Evolutionary conservation across 1,140 invertebrate species (phyloP), one percentile per base, ranked within the genome.

Genomic region (Cecropterus lyciades): DNA sequence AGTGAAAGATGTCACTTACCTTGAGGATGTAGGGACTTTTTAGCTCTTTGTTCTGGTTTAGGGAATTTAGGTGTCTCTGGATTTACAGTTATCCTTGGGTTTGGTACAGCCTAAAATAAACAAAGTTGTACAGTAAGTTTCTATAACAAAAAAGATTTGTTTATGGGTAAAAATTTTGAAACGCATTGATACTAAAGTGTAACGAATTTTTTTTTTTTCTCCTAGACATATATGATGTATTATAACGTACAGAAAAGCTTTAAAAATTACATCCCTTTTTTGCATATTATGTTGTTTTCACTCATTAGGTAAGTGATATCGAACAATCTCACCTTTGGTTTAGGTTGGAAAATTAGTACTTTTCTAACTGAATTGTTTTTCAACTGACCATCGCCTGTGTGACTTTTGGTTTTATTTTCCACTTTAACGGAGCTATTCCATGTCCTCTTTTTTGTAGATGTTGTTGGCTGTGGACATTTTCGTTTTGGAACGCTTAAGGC

Each of bases 391-490:
- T 83, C 71, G 14, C 72, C 76, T 63, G 80, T 86, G 40, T 75
- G 74, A 67, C 65, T 89, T 30, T 82, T 65, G 45, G 65, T 82
- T 59, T 83, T 87, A 27, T 76, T 74, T 3, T 85, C 77, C 11
- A 87, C 53, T 72, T 89, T 91, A 0, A 87, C 71, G 16, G 89
- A 91, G 4, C 85, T 84, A 33, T 91, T 91, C 89, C 89, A 91
- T 10, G 48, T 75, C 30, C 67, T 80, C 64, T 85, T 87, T 37
- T 73, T 89, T 1, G 67, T 55, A 43, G 80, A 80, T n/a, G n/a
- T n/a, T 15, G 75, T 64, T 27, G 67, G 37, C 59, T 78, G 79
- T 2, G 57, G 49, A 68, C 15, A 62, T 60, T 46, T 77, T 63
- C 56, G 78, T 9, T 79, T 77, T 14, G 67, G 67, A 1, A 46